Conservation (phyloP, 2,888 invertebrate species). For the Poecilobothrus nobilitatus region DNA sequence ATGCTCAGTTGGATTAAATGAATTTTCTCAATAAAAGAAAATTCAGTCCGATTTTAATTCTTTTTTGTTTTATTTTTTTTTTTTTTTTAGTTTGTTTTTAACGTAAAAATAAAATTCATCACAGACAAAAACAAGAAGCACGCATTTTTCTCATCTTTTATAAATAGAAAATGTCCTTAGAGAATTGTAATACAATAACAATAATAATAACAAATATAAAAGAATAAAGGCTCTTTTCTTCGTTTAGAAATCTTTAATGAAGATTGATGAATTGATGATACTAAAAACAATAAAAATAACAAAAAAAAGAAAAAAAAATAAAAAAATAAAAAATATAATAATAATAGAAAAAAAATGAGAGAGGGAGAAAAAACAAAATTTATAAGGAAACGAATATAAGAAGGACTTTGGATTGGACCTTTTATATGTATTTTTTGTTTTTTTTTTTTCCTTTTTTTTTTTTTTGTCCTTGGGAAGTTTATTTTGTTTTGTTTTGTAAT, state of each 20-base stretch:
- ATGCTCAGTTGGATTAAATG: too few species aligned
- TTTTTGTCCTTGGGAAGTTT: too few species aligned
- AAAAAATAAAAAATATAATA: background rate
- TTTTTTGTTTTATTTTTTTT: too few species aligned
- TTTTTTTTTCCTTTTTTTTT: too few species aligned
- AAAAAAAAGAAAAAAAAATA: background rate
- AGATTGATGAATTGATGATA: constrained; percentile 6
- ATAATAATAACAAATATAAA: background rate
- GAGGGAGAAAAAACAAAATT: too few species aligned
- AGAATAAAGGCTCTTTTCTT: background rate
- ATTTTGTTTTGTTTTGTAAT: too few species aligned
- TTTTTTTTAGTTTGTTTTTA: background rate
- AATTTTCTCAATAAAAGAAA: too few species aligned
- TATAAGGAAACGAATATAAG: too few species aligned
- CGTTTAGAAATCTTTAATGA: background rate
- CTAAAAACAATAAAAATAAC: background rate
- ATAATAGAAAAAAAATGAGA: background rate
- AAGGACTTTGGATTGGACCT: too few species aligned
- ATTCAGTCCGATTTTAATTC: too few species aligned
- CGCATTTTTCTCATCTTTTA: background rate
- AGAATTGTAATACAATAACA: background rate
- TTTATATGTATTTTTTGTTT: too few species aligned
- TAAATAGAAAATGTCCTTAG: constrained; percentile 1
- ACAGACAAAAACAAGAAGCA: background rate
- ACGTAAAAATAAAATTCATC: background rate